A percentile compares a stretch with the other conserved stretches of the same genome.
These are phyloP conservation scores for Aphis craccivora DNA, from an alignment of 1,140 invertebrate genomes.

Conservation along the genomic window DNA sequence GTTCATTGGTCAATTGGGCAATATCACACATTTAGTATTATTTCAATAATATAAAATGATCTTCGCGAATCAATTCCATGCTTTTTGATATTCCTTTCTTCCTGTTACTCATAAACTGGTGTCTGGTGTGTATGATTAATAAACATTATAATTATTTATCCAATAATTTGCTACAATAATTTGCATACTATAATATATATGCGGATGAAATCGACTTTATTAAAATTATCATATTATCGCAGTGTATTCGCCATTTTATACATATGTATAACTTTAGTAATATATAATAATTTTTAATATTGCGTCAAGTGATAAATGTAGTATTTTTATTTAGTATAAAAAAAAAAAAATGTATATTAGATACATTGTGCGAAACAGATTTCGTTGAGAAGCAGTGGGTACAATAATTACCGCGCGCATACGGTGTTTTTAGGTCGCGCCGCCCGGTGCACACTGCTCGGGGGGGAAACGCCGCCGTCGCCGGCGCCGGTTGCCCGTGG, in stretches of 20 bases:
- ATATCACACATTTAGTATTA: not conserved
- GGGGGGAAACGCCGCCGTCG: conserved; percentile 52
- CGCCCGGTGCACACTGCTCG: conserved; percentile 29
- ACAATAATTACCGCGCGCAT: not conserved
- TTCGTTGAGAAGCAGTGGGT: not conserved
- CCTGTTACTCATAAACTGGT: not conserved
- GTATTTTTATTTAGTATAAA: not conserved
- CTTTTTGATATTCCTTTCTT: not conserved
- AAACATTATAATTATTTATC: not conserved
- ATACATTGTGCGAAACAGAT: not conserved
- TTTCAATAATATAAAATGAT: not conserved
- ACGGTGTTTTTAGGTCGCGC: conserved; percentile 40
- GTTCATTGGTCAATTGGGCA: not conserved
- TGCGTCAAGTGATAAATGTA: not conserved
- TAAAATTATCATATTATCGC: not conserved
- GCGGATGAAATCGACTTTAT: not conserved
- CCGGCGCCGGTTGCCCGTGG: conserved; percentile 53
- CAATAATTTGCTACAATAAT: not conserved
- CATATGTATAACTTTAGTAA: no score
- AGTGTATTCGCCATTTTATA: not conserved
- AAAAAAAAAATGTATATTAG: not conserved
- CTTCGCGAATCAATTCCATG: not conserved
- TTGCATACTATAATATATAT: not conserved
- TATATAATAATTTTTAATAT: not conserved
- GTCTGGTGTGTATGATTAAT: not conserved